These are phyloP conservation scores for Stichopus horrens DNA, from an alignment of 53 echinoderm and acorn worm species.

Conservation along the genomic window DNA sequence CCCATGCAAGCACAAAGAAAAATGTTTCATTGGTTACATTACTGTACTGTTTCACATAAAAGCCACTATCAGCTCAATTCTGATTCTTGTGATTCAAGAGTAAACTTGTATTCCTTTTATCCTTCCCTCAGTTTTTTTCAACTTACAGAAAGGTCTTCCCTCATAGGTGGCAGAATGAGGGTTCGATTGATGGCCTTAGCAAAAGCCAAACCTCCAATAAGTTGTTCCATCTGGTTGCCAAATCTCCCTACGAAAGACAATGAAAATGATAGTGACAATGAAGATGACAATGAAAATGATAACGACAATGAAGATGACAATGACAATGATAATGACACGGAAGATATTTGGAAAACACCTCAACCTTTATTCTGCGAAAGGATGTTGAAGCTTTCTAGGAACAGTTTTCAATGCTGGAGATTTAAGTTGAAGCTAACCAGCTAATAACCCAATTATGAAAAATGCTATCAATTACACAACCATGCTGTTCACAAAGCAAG, in stretches of 20 bases:
- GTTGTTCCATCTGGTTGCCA: conserved; percentile 39
- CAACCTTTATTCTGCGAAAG: too few relatives aligned
- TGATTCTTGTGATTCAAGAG: background rate
- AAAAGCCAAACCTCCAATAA: conserved; percentile 20
- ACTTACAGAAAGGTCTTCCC: conserved; percentile 38
- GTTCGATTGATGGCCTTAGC: conserved; percentile 23
- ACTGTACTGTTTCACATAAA: too few relatives aligned
- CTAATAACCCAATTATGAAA: background rate
- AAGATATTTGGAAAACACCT: too few relatives aligned
- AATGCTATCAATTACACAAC: background rate
- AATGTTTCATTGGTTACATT: background rate
- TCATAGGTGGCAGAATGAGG: conserved; percentile 20
- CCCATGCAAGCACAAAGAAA: background rate
- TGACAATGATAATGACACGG: background rate
- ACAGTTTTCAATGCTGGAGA: background rate
- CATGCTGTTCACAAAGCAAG: background rate
- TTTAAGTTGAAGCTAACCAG: background rate
- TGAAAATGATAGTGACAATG: background rate
- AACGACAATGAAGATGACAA: background rate
- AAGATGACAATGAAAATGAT: background rate
- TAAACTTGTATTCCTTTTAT: background rate
- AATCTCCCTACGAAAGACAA: conserved; percentile 2
- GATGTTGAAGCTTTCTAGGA: too few relatives aligned
- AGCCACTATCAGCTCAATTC: too few relatives aligned
- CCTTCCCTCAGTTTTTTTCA: background rate